phyloP scores from a whole-genome alignment of 2,797 vertebrate species.

The Emydoidea blandingii region DNA sequence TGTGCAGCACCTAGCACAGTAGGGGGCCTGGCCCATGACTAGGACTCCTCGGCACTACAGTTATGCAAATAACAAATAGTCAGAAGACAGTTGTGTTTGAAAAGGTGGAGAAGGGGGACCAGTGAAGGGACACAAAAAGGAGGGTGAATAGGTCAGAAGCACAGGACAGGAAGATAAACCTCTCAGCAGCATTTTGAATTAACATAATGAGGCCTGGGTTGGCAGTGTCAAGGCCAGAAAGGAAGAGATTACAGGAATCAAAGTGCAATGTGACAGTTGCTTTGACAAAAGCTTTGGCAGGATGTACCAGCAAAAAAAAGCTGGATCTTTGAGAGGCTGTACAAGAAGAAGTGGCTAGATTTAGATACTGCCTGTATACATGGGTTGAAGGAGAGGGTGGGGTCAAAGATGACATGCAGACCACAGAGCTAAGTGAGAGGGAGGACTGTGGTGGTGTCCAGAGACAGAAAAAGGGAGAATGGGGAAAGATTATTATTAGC shows the following conservation, averaged over 20 bases:
- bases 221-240: background rate
- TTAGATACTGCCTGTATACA: background rate
- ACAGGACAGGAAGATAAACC: conserved; percentile 21
- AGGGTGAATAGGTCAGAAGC: conserved; percentile 50
- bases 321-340: background rate
- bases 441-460: background rate
- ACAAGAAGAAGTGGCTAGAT: background rate
- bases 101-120: conserved; percentile 32
- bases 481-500: background rate
- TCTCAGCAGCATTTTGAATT: conserved; percentile 50
- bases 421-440: background rate
- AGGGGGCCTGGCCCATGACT: background rate
- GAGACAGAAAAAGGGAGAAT: background rate
- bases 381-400: background rate
- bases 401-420: background rate
- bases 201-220: conserved; percentile 46
- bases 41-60: background rate
- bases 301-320: background rate
- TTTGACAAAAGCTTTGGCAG: conserved; percentile 1
- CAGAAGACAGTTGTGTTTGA: conserved; percentile 41
- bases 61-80: background rate
- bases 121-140: conserved; percentile 26
- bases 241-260: background rate
- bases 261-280: background rate
- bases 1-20: background rate